phyloP scores from a whole-genome alignment of 2,888 invertebrate species.

The Sarcophaga variegata region DNA sequence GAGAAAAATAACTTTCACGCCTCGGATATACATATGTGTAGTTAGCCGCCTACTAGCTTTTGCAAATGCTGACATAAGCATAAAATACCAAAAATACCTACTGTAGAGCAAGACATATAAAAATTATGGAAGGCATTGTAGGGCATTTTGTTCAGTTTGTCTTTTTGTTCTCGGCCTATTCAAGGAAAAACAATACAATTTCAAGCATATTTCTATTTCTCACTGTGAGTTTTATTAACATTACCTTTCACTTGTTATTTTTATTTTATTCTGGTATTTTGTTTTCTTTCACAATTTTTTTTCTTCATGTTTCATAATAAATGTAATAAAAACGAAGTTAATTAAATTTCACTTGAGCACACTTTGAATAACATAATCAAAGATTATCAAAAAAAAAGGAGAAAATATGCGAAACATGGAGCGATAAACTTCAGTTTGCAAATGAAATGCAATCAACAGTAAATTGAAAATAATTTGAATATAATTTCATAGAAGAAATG shows the following conservation, averaged over 20 bases:
- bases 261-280: neutral
- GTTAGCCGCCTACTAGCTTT: too few species aligned
- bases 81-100: too few species aligned
- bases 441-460: neutral
- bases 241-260: neutral
- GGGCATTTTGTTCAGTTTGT: too few species aligned
- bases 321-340: conserved; percentile 6
- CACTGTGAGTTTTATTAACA: neutral
- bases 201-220: neutral
- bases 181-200: neutral
- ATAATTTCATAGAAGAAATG: neutral
- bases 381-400: neutral
- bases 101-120: too few species aligned
- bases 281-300: neutral
- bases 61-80: too few species aligned
- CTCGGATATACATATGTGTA: too few species aligned
- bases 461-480: neutral
- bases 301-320: neutral
- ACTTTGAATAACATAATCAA: conserved; percentile 21
- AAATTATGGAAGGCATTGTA: too few species aligned
- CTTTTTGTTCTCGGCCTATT: too few species aligned
- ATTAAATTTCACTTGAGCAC: conserved; percentile 19
- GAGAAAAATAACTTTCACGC: too few species aligned
- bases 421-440: neutral
- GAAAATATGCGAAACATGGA: neutral